A percentile compares a stretch with the other conserved stretches of the same genome.
phyloP scores from a whole-genome alignment of 2,113 vertebrate species.

The Grammomys surdaster region DNA sequence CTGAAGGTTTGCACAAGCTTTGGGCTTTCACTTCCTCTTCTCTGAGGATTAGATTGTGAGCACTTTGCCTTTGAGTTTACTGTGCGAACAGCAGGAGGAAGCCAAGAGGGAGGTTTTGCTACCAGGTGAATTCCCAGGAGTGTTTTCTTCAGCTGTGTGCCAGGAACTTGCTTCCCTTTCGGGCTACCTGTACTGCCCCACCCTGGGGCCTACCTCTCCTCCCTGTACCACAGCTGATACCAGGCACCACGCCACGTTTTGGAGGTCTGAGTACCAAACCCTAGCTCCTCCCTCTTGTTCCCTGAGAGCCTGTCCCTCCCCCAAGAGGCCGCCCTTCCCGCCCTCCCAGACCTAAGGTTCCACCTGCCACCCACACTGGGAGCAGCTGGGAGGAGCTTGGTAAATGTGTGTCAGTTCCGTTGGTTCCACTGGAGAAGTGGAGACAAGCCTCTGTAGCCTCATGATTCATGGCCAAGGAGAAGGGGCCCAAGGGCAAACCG shows the following conservation, averaged over 20 bases:
- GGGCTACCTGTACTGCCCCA: neutral
- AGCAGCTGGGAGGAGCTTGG: neutral
- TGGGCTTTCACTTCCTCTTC: conserved; percentile 63
- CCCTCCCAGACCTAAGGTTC: neutral
- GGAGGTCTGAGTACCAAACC: neutral
- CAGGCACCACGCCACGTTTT: neutral
- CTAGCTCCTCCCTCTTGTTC: neutral
- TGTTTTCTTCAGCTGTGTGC: fast-evolving
- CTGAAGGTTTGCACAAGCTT: conserved; percentile 25
- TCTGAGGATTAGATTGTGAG: neutral
- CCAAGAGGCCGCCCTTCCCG: neutral
- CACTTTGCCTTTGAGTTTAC: neutral
- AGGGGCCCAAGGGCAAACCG: neutral
- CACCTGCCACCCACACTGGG: fast-evolving
- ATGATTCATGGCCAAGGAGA: too few species aligned
- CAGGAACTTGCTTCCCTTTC: neutral
- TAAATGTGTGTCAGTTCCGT: neutral
- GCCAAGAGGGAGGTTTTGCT: neutral
- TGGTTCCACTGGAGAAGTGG: neutral
- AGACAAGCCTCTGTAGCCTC: neutral
- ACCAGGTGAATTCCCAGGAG: neutral
- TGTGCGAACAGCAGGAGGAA: neutral
- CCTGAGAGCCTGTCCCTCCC: neutral
- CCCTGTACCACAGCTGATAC: neutral
- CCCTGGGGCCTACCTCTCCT: neutral